A percentile compares a stretch with the other conserved stretches of the same genome.
phyloP scores from a whole-genome alignment of 2,797 vertebrate genomes.

The Florisuga fusca region DNA sequence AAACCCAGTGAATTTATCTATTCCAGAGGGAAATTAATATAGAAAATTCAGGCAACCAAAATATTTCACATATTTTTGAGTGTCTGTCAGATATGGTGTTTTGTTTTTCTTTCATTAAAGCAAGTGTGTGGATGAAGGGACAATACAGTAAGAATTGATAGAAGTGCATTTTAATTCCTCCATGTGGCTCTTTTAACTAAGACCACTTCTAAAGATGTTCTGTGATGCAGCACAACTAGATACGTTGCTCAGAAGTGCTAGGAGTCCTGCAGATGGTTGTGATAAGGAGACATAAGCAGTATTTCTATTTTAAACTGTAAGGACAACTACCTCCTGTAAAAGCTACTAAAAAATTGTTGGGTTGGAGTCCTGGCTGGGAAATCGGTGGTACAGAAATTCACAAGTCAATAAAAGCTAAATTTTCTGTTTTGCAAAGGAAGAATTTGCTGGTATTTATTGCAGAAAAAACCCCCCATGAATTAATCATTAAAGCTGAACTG shows the following conservation, averaged over 20 bases:
- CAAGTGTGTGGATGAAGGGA: not conserved
- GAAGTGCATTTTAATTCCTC: not conserved
- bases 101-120: not conserved
- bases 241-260: not conserved
- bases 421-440: not conserved
- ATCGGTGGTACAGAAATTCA: not conserved
- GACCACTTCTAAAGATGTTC: not conserved
- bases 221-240: not conserved
- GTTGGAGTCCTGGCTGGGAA: not conserved
- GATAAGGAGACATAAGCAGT: not conserved
- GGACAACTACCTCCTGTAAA: not conserved
- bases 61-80: not conserved
- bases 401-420: not conserved
- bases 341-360: not conserved
- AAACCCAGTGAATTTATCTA: not conserved
- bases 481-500: not conserved
- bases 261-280: not conserved
- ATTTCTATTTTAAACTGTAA: not conserved
- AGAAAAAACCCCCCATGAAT: not conserved
- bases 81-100: not conserved
- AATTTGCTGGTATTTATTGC: not conserved
- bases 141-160: not conserved
- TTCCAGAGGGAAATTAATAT: not conserved
- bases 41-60: not conserved
- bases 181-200: not conserved